Base-by-base conservation (phyloP, 2,113 vertebrate genomes). In the Peromyscus leucopus region DNA sequence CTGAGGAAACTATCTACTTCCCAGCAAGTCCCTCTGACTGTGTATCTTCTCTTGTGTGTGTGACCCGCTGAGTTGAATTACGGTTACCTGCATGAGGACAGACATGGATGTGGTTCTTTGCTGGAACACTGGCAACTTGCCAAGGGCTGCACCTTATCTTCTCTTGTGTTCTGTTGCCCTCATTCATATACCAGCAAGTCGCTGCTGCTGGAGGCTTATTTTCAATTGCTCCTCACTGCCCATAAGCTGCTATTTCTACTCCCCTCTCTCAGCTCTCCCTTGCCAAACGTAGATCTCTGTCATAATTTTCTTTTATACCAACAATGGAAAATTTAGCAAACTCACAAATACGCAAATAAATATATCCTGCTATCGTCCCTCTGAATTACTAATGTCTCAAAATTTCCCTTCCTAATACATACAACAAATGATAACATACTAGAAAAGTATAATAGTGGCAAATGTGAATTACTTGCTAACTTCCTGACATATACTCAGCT, bases 381-480 rank as follows among this genome's bases (percentile, higher is more conserved):
- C 0, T 15, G 36, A 22, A 59, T 39, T 95, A 17, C 67, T 46
- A 83, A 31, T 31, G 9, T 31, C 75, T 79, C 21, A 19, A 42
- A 55, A 46, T 75, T 90, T 80, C 28, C 13, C 19, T 95, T 82
- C 65, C 42, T 74, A 42, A 2, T 85, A 10, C 10, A 87, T 61
- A 89, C 21, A 5, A 3, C 33, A 78, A 63, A 13, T 71, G 39
- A 80, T 55, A 89, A n/a, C 91, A 84, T 72, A 61, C 48, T n/a
- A 69, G 7, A n/a, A 94, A 71, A 33, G 79, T 15, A 24, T 71
- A 67, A 22, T 57, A 28, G 36, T 89, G 51, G 71, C 78, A 57
- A 80, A 91, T 31, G 61, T 59, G 16, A 90, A 63, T 89, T 55
- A 69, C 31, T 93, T 48, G 46, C n/a, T 91, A 31, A 93, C 69